phyloP scores from a whole-genome alignment of 1,140 invertebrate genomes.

The Drosophila watanabei region DNA sequence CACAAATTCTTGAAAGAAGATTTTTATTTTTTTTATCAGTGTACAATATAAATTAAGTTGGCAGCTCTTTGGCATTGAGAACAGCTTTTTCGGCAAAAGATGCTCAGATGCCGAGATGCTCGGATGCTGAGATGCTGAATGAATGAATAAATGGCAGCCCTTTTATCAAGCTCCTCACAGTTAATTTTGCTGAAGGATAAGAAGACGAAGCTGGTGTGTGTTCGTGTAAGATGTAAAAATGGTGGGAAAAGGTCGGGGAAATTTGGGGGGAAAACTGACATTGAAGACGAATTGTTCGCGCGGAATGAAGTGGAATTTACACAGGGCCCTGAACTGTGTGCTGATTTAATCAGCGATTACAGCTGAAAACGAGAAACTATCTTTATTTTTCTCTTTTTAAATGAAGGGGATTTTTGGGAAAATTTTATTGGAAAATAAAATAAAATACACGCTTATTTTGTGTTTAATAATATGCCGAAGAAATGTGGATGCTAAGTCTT shows the following conservation, averaged over 20 bases:
- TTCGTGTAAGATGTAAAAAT: not conserved
- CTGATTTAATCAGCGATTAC: conserved; percentile 23
- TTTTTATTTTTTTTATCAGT: too few relatives aligned
- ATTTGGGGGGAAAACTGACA: conserved; percentile 25
- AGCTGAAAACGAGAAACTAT: conserved; percentile 17
- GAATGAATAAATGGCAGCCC: conserved; percentile 62
- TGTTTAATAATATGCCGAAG: not conserved
- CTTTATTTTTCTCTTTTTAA: not conserved
- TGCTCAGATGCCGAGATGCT: not conserved
- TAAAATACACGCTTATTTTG: too few relatives aligned
- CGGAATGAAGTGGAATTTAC: conserved; percentile 30
- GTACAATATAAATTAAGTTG: conserved; percentile 81
- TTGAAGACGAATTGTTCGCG: conserved; percentile 41
- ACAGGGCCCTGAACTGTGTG: conserved; percentile 4
- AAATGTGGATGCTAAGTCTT: not conserved
- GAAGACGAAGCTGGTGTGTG: not conserved
- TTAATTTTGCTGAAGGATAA: conserved; percentile 60
- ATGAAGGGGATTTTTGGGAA: not conserved
- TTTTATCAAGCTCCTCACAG: conserved; percentile 64
- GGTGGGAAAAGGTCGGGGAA: not conserved
- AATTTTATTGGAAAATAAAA: not conserved
- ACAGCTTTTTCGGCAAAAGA: conserved; percentile 51
- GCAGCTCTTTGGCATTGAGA: conserved; percentile 57
- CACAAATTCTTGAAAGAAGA: too few relatives aligned
- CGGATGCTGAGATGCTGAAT: not conserved